phyloP scores from a whole-genome alignment of 2,888 invertebrate genomes.

The Dione vanillae region DNA sequence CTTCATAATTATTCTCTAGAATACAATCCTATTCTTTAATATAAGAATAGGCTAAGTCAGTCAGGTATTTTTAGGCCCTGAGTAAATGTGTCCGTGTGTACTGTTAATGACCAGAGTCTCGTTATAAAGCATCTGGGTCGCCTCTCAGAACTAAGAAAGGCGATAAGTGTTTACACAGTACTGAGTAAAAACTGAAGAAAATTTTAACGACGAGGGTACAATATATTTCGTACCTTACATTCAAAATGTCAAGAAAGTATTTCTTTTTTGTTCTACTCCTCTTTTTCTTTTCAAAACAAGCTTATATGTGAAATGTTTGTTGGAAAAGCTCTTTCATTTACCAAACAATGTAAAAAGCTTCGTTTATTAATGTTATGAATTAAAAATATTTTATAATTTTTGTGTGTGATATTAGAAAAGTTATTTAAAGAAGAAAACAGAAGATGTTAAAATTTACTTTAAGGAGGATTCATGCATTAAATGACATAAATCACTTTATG shows the following conservation, averaged over 20 bases:
- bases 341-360: background rate
- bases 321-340: background rate
- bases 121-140: slow-evolving; percentile 44
- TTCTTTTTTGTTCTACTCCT: background rate
- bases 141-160: slow-evolving; percentile 41
- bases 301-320: slow-evolving; percentile 28
- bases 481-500: too few species aligned
- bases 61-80: too few species aligned
- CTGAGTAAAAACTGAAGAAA: slow-evolving; percentile 40
- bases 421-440: too few species aligned
- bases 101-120: slow-evolving; percentile 33
- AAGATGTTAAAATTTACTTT: too few species aligned
- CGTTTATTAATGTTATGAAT: background rate
- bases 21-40: too few species aligned
- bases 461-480: too few species aligned
- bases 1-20: too few species aligned
- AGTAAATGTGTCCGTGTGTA: slow-evolving; percentile 26
- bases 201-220: slow-evolving; percentile 37
- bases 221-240: slow-evolving; percentile 27
- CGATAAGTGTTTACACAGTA: slow-evolving; percentile 41
- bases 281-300: slow-evolving; percentile 26
- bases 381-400: too few species aligned
- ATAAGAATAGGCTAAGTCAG: too few species aligned
- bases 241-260: background rate
- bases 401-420: too few species aligned